Evolutionary conservation across 2,888 invertebrate genomes (phyloP).

Genomic region (Idaea straminata): DNA sequence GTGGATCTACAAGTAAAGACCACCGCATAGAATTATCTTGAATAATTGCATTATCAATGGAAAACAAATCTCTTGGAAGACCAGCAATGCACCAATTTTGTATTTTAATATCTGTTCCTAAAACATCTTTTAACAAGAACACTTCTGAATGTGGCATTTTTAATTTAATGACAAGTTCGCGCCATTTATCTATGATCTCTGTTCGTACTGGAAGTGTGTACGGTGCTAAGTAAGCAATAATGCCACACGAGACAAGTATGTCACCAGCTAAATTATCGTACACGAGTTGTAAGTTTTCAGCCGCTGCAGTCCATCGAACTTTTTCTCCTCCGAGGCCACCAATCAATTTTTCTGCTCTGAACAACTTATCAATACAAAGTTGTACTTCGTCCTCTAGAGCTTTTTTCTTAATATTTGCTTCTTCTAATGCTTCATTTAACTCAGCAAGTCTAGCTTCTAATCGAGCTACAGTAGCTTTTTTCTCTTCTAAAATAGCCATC

Average conservation of each 20-base stretch:
- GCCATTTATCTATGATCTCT: slow-evolving; percentile 85
- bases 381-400: slow-evolving; percentile 87
- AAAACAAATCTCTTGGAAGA: slow-evolving; percentile 89
- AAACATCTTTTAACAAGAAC: slow-evolving; percentile 85
- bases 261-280: slow-evolving; percentile 94
- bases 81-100: slow-evolving; percentile 92
- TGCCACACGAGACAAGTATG: slow-evolving; percentile 91
- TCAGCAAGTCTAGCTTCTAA: slow-evolving; percentile 88
- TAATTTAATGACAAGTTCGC: slow-evolving; percentile 81
- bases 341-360: slow-evolving; percentile 92
- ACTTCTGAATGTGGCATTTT: slow-evolving; percentile 88
- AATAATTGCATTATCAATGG: slow-evolving; percentile 91
- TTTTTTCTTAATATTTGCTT: slow-evolving; percentile 83
- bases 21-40: slow-evolving; percentile 88
- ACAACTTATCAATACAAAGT: slow-evolving; percentile 90
- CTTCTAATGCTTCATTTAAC: slow-evolving; percentile 84
- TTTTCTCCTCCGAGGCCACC: slow-evolving; percentile 94
- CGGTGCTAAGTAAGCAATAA: slow-evolving; percentile 94
- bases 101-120: slow-evolving; percentile 93
- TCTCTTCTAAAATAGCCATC: slow-evolving; percentile 91
- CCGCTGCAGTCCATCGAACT: slow-evolving; percentile 89
- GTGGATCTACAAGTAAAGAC: slow-evolving; percentile 92
- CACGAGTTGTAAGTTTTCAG: slow-evolving; percentile 85
- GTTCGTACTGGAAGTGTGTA: slow-evolving; percentile 86
- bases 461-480: slow-evolving; percentile 87